Base-by-base conservation (phyloP, 2,797 vertebrate species). In the Mionectes olivaceus region DNA sequence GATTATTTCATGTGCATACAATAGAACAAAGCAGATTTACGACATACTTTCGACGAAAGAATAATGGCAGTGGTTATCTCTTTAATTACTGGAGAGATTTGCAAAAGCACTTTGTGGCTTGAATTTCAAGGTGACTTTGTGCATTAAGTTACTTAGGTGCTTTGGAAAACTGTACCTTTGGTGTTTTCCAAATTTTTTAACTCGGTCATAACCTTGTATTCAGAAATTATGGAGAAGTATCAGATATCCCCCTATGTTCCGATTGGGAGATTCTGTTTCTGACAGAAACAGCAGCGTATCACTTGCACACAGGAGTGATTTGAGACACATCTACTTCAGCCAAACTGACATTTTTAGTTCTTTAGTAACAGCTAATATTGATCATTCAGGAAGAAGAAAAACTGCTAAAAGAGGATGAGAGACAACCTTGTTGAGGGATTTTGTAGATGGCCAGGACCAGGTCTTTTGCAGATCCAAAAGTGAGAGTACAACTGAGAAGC, bases 401-500 rank as follows among this genome's bases (percentile, higher is more conserved):
- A 22, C 11, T 73, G 19, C 59, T 67, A 25, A 65, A n/a, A 32
- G 55, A 67, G 69, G 67, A 77, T 21, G 75, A 73, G 50, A 73
- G 43, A 79, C 61, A 76, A 4, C 32, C 33, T 47, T 35, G 55
- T 4, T 1, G 16, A 79, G 22, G 55, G 69, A 59, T 92, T 90
- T 43, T 59, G 52, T 19, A 53, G 91, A 79, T 76, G 87, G 92
- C 76, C 82, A 74, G 57, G 61, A 84, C 56, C 23, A 53, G 44
- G 63, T 28, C 79, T 84, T 93, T 86, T 74, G 80, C 87, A 97
- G 91, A 83, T 60, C 83, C 1, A 0, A 93, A 89, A 95, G 92
- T 47, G 80, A 92, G 89, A 93, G 91, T 65, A 88, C 87, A 94
- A 74, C 79, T 39, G 92, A 94, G 91, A 92, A 94, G 91, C 28